A percentile compares a stretch with the other conserved stretches of the same genome.
Conservation (phyloP, 2,113 vertebrate genomes). For the Salvelinus sp. region DNA sequence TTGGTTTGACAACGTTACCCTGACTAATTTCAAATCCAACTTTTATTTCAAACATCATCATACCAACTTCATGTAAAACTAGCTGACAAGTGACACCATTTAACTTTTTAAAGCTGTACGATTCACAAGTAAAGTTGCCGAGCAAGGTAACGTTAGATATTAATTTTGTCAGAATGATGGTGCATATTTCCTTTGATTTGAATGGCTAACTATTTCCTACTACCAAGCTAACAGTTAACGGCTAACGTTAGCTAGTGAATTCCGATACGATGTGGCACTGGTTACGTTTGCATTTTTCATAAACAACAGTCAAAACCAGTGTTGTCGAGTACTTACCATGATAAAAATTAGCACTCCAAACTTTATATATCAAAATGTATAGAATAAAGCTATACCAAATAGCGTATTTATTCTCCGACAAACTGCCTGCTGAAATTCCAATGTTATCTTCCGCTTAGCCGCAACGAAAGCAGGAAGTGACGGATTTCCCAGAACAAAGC, state of each 20-base stretch:
- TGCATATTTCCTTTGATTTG: conserved; percentile 37
- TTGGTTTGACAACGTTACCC: too few relatives aligned
- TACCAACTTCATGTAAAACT: too few relatives aligned
- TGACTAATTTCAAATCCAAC: too few relatives aligned
- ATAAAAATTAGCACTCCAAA: background rate
- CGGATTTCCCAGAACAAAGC: conserved; percentile 8
- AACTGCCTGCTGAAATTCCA: background rate
- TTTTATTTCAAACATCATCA: too few relatives aligned
- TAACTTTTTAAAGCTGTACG: too few relatives aligned
- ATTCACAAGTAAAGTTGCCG: too few relatives aligned
- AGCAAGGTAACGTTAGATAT: background rate
- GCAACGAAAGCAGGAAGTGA: conserved; percentile 34
- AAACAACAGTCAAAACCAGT: background rate
- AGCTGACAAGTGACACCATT: too few relatives aligned
- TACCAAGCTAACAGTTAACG: background rate
- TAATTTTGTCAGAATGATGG: conserved; percentile 49
- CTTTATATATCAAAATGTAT: background rate
- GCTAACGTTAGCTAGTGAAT: background rate
- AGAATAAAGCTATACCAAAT: too few relatives aligned
- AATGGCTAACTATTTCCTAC: too few relatives aligned
- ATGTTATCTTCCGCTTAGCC: conserved; percentile 51
- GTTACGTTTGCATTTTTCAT: background rate
- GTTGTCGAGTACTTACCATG: conserved; percentile 52
- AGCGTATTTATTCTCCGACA: background rate
- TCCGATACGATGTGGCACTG: background rate